Base-by-base conservation (phyloP, 1,140 invertebrate species). In the Phymorhynchus buccinoides region DNA sequence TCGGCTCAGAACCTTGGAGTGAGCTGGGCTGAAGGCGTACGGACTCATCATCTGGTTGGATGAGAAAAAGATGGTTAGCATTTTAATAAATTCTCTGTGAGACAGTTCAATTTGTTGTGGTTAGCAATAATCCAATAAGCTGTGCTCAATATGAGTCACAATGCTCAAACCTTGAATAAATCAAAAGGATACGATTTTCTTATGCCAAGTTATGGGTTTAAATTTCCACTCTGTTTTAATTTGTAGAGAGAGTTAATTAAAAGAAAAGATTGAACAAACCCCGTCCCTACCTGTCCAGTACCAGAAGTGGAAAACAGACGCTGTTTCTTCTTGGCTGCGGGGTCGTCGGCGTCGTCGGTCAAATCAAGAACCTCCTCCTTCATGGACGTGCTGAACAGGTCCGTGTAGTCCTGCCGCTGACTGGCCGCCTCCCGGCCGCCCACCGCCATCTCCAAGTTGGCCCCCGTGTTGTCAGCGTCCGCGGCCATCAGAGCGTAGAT, bases 401-500 rank as follows among this genome's bases (percentile, higher is more conserved):
- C 96, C 87, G 96, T 96, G 88, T 98, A 98, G 92, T 97, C 97
- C 93, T 96, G 87, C 86, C 78, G 71, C 39, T 44, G 81, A 18
- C 39, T 84, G 62, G 52, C 42, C 3, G 37, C 80, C n/a, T 83
- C 41, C 62, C 85, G 71, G 66, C 71, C 39, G 48, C 85, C 86
- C 22, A 62, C 83, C 14, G 75, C 75, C 0, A 88, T 87, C 82
- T 91, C 87, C 39, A 87, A 85, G 66, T 87, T 86, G 42, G 84
- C 84, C 37, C 85, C 87, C 1, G 95, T 92, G 41, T 98, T 92
- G 44, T 98, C 97, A 86, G 90, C 88, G 91, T 99, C 99, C 4
- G 98, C 98, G 42, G 97, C 96, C 0, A 99, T 93, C 0, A 99
- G 94, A 2, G 97, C 98, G 96, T 98, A 99, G 18, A 99, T 93